A percentile compares a stretch with the other conserved stretches of the same genome.
phyloP scores from a whole-genome alignment of 2,888 invertebrate species.

The Eristalis intricaria region DNA sequence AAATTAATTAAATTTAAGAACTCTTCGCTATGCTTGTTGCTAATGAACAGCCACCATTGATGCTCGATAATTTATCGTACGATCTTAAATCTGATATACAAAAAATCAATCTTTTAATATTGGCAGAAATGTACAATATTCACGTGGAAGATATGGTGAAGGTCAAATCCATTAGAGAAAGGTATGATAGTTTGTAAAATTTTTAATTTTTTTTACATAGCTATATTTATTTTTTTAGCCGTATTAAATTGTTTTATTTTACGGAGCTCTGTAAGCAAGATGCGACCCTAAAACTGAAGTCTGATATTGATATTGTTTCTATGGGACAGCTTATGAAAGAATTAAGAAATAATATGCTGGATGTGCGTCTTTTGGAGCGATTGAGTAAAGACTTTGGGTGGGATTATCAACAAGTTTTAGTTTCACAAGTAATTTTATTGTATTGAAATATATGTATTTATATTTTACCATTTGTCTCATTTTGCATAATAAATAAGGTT shows the following conservation, averaged over 20 bases:
- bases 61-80: slow-evolving; percentile 76
- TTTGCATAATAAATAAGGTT: slow-evolving; percentile 71
- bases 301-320: slow-evolving; percentile 78
- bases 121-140: slow-evolving; percentile 79
- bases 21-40: slow-evolving; percentile 78
- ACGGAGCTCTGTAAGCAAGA: slow-evolving; percentile 80
- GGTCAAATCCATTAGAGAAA: slow-evolving; percentile 76
- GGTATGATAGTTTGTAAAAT: slow-evolving; percentile 71
- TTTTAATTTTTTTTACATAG: neutral
- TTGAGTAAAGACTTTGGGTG: slow-evolving; percentile 80
- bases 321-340: slow-evolving; percentile 78
- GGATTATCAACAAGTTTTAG: slow-evolving; percentile 79
- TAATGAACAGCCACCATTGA: slow-evolving; percentile 74
- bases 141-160: slow-evolving; percentile 76
- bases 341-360: slow-evolving; percentile 78
- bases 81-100: slow-evolving; percentile 79
- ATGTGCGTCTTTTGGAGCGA: slow-evolving; percentile 78
- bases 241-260: slow-evolving; percentile 80
- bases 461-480: neutral
- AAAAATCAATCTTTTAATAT: slow-evolving; percentile 78
- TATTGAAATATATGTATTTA: neutral
- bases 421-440: slow-evolving; percentile 76
- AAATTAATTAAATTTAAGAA: slow-evolving; percentile 72
- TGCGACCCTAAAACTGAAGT: slow-evolving; percentile 77
- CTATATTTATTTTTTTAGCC: slow-evolving; percentile 73